Evolutionary conservation across 1,140 invertebrate species (phyloP).

Genomic region (Panonychus citri): DNA sequence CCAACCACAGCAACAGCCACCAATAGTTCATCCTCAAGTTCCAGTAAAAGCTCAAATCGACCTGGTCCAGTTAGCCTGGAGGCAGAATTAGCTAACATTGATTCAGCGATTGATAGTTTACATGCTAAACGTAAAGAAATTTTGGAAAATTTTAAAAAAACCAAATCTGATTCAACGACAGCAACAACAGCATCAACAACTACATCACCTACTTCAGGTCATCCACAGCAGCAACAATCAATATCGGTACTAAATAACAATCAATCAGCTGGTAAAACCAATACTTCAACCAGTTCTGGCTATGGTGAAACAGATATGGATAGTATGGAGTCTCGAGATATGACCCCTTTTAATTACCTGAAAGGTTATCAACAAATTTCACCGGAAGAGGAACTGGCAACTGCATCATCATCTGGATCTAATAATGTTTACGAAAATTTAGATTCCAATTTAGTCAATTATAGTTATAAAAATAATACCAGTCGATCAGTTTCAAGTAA

Average conservation of each 20-base stretch:
- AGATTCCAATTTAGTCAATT: background rate
- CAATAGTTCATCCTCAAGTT: background rate
- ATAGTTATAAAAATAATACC: too few species aligned
- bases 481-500: too few species aligned
- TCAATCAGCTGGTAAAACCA: slow-evolving; percentile 7
- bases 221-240: background rate
- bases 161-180: too few species aligned
- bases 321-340: slow-evolving; percentile 22
- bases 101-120: slow-evolving; percentile 55
- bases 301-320: slow-evolving; percentile 5
- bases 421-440: background rate
- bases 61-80: slow-evolving; percentile 29
- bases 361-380: background rate
- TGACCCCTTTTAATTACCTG: slow-evolving; percentile 8
- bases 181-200: background rate
- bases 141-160: slow-evolving; percentile 1
- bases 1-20: too few species aligned
- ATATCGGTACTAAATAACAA: slow-evolving; percentile 17
- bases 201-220: background rate
- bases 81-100: slow-evolving; percentile 52
- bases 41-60: slow-evolving; percentile 2
- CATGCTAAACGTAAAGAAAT: slow-evolving; percentile 50
- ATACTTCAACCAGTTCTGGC: background rate
- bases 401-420: background rate
- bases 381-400: background rate